Base-by-base conservation (phyloP, 1,140 invertebrate species). In the Drosophila miranda region DNA sequence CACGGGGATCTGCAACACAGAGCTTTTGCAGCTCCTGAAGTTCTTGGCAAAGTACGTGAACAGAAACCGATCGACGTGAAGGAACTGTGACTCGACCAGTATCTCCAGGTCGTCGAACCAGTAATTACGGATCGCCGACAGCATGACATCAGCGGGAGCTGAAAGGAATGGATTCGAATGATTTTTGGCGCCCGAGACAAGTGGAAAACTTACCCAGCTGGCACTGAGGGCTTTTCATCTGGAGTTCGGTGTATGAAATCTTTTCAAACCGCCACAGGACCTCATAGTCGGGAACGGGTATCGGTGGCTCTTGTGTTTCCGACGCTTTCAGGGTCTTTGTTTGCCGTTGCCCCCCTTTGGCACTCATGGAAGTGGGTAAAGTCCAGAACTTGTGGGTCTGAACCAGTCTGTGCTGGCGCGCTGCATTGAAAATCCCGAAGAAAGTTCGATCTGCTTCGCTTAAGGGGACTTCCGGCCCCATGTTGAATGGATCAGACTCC, bases 101-200 rank as follows among this genome's bases (percentile, higher is more conserved):
- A 80, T 1, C 21, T 79, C 66, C 38, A 79, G 38, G n/a, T 59
- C 57, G 7, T 61, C 30, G 44, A 56, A 42, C 72, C 66, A 75
- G 11, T 4, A 56, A 11, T 59, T 61, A 2, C 16, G 23, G 2
- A 67, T 1, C 0, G 57, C 7, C 1, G 14, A 8, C 0, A n/a
- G 1, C 0, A 78, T 7, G 8, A 75, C 0, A 1, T 75, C 52
- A 1, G 8, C 0, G 9, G 58, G 7, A 7, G 2, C 77, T 80
- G 0, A 3, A 11, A 6, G 45, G 19, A 1, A 21, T 8, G 26
- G 8, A 42, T 23, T 49, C 14, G 1, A 26, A 11, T 16, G 7
- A 23, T 6, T 34, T 3, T 5, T 5, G 6, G 13, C n/a, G 14
- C 48, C 34, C 11, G 11, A 11, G 3, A 8, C 30, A 38, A 13